These are phyloP conservation scores for Limenitis camilla DNA, from an alignment of 2,888 invertebrate species.

Conservation along the genomic window DNA sequence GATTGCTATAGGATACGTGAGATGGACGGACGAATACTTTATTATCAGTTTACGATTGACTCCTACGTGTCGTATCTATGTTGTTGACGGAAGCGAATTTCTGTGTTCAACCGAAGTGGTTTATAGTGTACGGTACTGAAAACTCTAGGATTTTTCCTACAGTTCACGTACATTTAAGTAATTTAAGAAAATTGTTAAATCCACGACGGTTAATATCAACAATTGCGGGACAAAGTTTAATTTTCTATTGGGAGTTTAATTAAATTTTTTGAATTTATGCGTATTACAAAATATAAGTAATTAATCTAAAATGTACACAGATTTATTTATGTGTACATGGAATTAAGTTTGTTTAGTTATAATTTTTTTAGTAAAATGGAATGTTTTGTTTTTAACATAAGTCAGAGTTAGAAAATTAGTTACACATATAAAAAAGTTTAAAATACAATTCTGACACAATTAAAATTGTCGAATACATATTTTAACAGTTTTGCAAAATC, in stretches of 20 bases:
- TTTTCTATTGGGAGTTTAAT: too few species aligned
- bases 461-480: constrained; percentile 4
- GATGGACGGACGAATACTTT: constrained; percentile 16
- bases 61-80: constrained; percentile 13
- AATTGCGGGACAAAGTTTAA: too few species aligned
- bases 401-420: too few species aligned
- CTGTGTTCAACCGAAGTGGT: background rate
- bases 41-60: constrained; percentile 20
- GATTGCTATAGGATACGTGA: constrained; percentile 16
- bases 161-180: too few species aligned
- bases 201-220: too few species aligned
- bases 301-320: constrained; percentile 40
- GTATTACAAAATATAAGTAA: constrained; percentile 53
- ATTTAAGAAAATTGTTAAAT: too few species aligned
- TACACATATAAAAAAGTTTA: too few species aligned
- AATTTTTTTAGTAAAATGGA: too few species aligned
- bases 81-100: constrained; percentile 2
- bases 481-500: background rate
- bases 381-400: too few species aligned
- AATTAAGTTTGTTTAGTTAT: too few species aligned
- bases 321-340: constrained; percentile 1
- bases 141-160: background rate
- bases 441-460: background rate
- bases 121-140: background rate
- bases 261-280: too few species aligned